Evolutionary conservation across 2,797 vertebrate species (phyloP).

Genomic region (Petrocephalus schoutedeni): DNA sequence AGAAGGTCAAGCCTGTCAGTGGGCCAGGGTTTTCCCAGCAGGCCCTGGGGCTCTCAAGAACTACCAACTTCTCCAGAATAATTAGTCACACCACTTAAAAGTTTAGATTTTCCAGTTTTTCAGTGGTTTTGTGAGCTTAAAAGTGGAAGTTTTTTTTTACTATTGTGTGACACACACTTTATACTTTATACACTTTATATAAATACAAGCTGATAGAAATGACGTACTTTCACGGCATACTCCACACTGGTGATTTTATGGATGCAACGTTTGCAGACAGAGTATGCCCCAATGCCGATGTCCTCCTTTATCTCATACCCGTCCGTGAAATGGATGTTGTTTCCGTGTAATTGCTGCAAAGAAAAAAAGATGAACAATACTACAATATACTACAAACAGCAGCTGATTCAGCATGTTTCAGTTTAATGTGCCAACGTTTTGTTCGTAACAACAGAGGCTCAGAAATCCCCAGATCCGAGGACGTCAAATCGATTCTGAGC

Average conservation of each 20-base stretch:
- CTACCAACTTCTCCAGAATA: not conserved
- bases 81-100: not conserved
- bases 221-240: slow-evolving; percentile 86
- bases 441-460: not conserved
- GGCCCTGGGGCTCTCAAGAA: not conserved
- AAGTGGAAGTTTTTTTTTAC: not conserved
- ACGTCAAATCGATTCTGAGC: not conserved
- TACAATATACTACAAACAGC: too few species aligned
- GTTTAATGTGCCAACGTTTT: not conserved
- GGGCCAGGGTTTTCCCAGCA: not conserved
- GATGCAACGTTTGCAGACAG: slow-evolving; percentile 79
- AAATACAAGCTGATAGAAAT: not conserved
- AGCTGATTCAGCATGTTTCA: not conserved
- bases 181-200: too few species aligned
- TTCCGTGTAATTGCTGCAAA: slow-evolving; percentile 79
- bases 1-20: not conserved
- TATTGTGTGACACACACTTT: not conserved
- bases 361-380: not conserved
- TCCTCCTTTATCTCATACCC: slow-evolving; percentile 90
- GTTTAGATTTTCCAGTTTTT: not conserved
- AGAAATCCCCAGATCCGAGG: not conserved
- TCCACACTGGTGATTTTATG: slow-evolving; percentile 86
- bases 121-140: not conserved
- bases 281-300: slow-evolving; percentile 74
- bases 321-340: slow-evolving; percentile 79